Evolutionary conservation across 2,888 invertebrate species (phyloP), one percentile per base, ranked within the genome.

Genomic region (Saturnia japonica): DNA sequence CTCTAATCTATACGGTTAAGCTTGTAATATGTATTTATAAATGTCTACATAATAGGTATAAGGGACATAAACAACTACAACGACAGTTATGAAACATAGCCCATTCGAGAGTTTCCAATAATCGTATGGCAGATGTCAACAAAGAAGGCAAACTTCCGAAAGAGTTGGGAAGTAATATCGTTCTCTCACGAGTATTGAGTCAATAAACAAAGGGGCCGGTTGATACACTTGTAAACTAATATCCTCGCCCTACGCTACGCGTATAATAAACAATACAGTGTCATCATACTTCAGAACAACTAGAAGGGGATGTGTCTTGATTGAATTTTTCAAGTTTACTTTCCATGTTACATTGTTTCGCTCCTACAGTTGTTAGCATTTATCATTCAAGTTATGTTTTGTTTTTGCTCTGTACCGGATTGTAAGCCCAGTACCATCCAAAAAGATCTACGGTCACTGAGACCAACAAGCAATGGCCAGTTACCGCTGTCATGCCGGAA

Each of bases 221-320:
- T 93, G 92, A 94, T 93, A 94, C 92, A 93, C 93, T 93, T 91
- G 93, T 93, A 93, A 94, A 93, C 93, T 93, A 94, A 93, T 94
- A 94, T 91, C 86, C 84, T 81, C 82, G 82, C 87, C 88, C 86
- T 80, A 81, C 81, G 79, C 82, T 81, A 83, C 78, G 80, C 81
- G 84, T 80, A 81, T 82, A 90, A 88, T 90, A 91, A 88, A 91
- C 88, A 89, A 90, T 87, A 83, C 84, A 77, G 74, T 84, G 83
- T 80, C 77, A 40, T 81, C 80, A 82, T 78, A 76, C 75, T 78
- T 79, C 76, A 28, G 75, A 74, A 73, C 74, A 73, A 71, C 71
- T 72, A 77, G 78, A 78, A 70, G 75, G 75, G 82, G 83, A 81
- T 74, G 78, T 74, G 78, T 75, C 77, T 79, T 85, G 84, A 88